A percentile compares a stretch with the other conserved stretches of the same genome.
phyloP scores from a whole-genome alignment of 2,113 vertebrate genomes.

The Fregata magnificens region DNA sequence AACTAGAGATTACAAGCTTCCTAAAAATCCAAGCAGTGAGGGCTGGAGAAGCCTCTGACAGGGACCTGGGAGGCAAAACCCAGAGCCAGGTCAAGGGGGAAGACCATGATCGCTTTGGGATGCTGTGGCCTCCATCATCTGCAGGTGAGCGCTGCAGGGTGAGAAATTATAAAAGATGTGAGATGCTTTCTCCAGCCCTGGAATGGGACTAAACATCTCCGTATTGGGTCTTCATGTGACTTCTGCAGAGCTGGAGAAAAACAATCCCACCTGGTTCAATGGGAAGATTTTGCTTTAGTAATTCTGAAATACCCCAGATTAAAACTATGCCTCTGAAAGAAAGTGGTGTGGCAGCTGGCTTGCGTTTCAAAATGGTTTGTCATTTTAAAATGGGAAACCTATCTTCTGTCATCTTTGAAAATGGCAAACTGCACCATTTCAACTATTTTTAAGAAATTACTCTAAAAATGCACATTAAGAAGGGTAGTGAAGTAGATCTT shows the following conservation, averaged over 20 bases:
- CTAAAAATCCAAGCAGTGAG: background rate
- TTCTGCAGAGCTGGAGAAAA: background rate
- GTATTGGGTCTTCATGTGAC: background rate
- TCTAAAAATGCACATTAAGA: background rate
- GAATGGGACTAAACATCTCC: background rate
- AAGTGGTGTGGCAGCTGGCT: too few relatives aligned
- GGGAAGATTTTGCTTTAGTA: background rate
- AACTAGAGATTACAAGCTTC: background rate
- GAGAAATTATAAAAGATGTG: background rate
- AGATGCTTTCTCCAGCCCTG: background rate
- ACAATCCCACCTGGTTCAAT: accelerated
- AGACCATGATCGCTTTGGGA: background rate
- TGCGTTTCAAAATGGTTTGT: background rate
- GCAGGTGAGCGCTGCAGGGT: accelerated
- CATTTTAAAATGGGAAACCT: background rate
- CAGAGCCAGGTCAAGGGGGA: background rate
- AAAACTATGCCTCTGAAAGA: background rate
- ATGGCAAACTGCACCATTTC: background rate
- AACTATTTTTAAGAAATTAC: background rate
- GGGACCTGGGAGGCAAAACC: background rate
- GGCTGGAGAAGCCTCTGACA: background rate
- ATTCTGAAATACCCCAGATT: background rate
- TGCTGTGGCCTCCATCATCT: background rate
- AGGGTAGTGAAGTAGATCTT: background rate
- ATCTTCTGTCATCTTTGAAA: background rate